Evolutionary conservation across 2,113 vertebrate species (phyloP), one percentile per base, ranked within the genome.

Genomic region (Percopsis transmontana): DNA sequence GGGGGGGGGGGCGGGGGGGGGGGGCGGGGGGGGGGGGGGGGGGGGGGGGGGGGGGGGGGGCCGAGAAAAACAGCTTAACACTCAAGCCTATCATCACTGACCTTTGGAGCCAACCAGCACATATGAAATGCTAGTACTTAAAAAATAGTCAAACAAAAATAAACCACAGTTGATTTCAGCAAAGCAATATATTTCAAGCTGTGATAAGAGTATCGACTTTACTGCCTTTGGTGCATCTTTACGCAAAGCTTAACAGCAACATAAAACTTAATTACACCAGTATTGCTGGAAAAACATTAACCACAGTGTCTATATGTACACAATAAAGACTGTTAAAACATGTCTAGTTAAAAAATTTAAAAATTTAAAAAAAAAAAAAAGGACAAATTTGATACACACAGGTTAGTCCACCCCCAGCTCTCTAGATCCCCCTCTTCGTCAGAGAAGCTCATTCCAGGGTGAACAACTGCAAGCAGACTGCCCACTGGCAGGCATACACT

Each of bases 381-480:
- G 12, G 21, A 21, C 19, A 21, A 20, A n/a, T 57, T 62, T 14
- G 54, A 79, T 87, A 91, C 91, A 82, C 88, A 92, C 90, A 90
- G 86, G 59, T 83, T 71, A 7, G 79, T 90, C 89, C 90, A 92
- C 56, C 89, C 91, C 89, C 90, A 91, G 79, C 90, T 89, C 72
- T 86, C 86, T 75, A 90, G 79, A 51, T 74, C 59, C 53, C 57
- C 85, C 20, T 82, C 83, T 52, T 89, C 85, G 7, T 88, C 88
- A 68, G 39, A 40, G 21, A 59, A 8, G 19, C 55, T 82, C 89
- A 91, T 90, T 23, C 63, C 72, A 62, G 41, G 48, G 19, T 57
- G 38, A 66, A 44, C 16, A 3, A 42, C 52, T 7, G 7, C 18
- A 27, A 13, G 55, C 51, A 53, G 45, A 66, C 73, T 67, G 60